Percentiles rank a stretch among this genome's conserved stretches.
These are phyloP conservation scores for Castor canadensis DNA, from an alignment of 2,113 vertebrate genomes.

Conservation along the genomic window DNA sequence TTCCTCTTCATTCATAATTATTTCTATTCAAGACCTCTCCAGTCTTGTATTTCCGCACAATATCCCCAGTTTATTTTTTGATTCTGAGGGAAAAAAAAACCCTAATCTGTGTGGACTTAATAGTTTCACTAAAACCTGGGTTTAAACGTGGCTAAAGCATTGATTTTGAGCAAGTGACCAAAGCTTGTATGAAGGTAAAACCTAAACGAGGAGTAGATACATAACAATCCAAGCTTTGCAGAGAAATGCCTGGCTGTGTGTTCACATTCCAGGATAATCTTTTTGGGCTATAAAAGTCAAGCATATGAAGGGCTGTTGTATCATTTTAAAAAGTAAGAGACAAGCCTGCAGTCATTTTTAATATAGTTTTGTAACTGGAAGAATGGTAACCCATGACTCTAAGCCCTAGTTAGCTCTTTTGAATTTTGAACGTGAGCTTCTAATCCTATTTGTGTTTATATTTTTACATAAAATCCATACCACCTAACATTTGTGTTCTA, in stretches of 20 bases:
- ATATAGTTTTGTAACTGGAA: not conserved
- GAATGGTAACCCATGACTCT: not conserved
- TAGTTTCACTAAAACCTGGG: not conserved
- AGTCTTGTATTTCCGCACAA: no score
- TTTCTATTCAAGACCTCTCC: not conserved
- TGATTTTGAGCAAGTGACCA: not conserved
- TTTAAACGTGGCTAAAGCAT: no score
- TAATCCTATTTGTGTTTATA: not conserved
- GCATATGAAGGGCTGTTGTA: not conserved
- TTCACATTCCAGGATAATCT: not conserved
- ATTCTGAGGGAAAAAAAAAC: not conserved
- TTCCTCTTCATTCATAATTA: conserved; percentile 11
- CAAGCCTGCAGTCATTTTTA: not conserved
- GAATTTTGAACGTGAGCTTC: not conserved
- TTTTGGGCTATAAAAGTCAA: not conserved
- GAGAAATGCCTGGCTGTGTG: not conserved
- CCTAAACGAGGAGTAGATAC: not conserved
- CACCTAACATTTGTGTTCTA: not conserved
- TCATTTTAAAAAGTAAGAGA: not conserved
- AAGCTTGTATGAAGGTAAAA: not conserved
- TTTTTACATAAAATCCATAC: not conserved
- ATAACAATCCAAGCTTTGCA: not conserved
- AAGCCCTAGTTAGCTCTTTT: not conserved
- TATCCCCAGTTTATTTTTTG: not conserved
- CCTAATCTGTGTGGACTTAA: not conserved